Evolutionary conservation across 1,140 invertebrate species (phyloP), one percentile per base, ranked within the genome.

Genomic region (Ceratosolen fusciceps): DNA sequence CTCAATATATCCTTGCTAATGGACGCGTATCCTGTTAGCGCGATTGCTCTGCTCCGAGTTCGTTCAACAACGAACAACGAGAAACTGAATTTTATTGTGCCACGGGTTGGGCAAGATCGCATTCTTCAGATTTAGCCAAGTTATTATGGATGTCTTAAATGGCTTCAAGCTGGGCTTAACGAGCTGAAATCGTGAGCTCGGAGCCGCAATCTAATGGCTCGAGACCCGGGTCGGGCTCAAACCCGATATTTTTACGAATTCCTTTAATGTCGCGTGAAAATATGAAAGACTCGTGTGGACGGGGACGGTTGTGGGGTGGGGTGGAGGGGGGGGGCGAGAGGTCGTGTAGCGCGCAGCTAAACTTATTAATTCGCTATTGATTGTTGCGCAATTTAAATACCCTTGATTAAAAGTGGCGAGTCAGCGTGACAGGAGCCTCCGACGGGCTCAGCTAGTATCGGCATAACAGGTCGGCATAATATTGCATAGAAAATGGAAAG

Each of bases 401-500:
- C 34, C 60, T 65, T 65, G 31, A 37, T 65, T 65, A 65, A 37
- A 37, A 37, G 31, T 65, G 31, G 14, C 60, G 60, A 65, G 60
- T 65, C 60, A 65, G 16, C 60, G 31, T 65, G 31, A 65, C 60
- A 65, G 31, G 60, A 37, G 31, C 31, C 60, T 65, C 29, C 14
- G 31, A 1, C 31, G 60, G 60, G 14, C 60, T 74, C 43, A 54
- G 54, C 72, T n/a, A 74, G 8, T 39, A 19, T 19, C 52, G 29
- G 29, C 1, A 14, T 29, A 72, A 31, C 49, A 29, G 24, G 24
- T 29, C 14, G 12, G 9, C 21, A 39, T n/a, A n/a, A n/a, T 14
- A 62, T 43, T 76, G 37, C 47, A 31, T 62, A 74, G 52, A 72
- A 79, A 79, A 79, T 79, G 72, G 78, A 79, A 79, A 79, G 78